These are phyloP conservation scores for Goniozus legneri DNA, from an alignment of 1,140 invertebrate species.

Conservation along the genomic window DNA sequence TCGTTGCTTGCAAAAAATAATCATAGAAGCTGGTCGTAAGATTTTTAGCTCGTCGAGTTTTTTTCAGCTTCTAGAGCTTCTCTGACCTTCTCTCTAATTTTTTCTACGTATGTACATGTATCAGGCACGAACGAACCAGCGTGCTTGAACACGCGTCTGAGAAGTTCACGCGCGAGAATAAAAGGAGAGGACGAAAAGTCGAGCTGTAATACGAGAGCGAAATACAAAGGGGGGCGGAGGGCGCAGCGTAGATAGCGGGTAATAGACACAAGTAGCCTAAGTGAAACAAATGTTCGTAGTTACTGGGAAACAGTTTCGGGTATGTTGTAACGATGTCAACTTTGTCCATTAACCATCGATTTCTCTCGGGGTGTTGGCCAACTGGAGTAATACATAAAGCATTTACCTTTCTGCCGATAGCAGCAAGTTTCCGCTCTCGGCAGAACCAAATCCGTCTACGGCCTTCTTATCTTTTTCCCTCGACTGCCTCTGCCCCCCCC, in stretches of 20 bases:
- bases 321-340: conserved; percentile 26
- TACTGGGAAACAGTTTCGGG: conserved; percentile 22
- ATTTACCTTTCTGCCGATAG: conserved; percentile 13
- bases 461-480: neutral
- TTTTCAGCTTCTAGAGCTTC: no score
- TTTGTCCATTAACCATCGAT: conserved; percentile 31
- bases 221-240: neutral
- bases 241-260: neutral
- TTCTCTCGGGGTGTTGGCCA: conserved; percentile 20
- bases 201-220: no score
- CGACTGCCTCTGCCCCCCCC: neutral
- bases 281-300: conserved; percentile 28
- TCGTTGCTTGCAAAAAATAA: no score
- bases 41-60: no score
- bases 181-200: neutral
- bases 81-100: no score
- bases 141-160: no score
- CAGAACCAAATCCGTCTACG: conserved; percentile 5
- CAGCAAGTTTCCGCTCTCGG: conserved; percentile 10
- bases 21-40: no score
- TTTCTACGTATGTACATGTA: no score
- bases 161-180: no score
- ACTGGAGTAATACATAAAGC: conserved; percentile 16
- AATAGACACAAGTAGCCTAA: conserved; percentile 15
- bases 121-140: no score